Evolutionary conservation across 2,888 invertebrate genomes (phyloP).

Genomic region (Nasonovia ribisnigri): DNA sequence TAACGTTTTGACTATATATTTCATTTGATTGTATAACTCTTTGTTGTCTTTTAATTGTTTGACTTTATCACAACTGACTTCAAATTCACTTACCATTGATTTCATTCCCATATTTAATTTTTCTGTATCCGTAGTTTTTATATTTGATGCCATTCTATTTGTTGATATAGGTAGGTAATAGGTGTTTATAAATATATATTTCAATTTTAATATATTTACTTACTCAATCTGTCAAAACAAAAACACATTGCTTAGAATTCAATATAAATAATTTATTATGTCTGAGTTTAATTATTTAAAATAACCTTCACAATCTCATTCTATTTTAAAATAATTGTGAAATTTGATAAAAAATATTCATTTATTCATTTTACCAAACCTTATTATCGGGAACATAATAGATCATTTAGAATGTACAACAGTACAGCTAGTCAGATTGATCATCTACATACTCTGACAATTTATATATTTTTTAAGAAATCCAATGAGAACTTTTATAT

Average conservation of each 20-base stretch:
- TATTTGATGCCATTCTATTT: constrained; percentile 29
- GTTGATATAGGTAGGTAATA: background rate
- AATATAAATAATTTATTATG: background rate
- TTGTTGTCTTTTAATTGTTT: constrained; percentile 32
- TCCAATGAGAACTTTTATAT: background rate
- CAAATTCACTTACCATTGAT: constrained; percentile 21
- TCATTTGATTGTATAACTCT: constrained; percentile 43
- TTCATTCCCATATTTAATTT: constrained; percentile 34
- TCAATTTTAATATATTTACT: background rate
- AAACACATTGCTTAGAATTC: constrained; percentile 39
- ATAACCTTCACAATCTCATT: background rate
- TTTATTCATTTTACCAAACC: no score
- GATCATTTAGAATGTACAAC: no score
- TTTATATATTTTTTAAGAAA: background rate
- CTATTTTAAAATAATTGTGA: background rate
- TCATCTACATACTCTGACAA: background rate
- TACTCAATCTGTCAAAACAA: constrained; percentile 46
- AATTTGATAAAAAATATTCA: background rate
- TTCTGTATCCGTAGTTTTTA: background rate
- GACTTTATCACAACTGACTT: constrained; percentile 26
- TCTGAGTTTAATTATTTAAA: background rate
- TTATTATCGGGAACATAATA: no score
- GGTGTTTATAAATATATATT: background rate
- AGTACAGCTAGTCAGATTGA: no score
- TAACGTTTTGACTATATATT: background rate